Conservation (phyloP, 2,797 vertebrate genomes). For the Danio aesculapii region DNA sequence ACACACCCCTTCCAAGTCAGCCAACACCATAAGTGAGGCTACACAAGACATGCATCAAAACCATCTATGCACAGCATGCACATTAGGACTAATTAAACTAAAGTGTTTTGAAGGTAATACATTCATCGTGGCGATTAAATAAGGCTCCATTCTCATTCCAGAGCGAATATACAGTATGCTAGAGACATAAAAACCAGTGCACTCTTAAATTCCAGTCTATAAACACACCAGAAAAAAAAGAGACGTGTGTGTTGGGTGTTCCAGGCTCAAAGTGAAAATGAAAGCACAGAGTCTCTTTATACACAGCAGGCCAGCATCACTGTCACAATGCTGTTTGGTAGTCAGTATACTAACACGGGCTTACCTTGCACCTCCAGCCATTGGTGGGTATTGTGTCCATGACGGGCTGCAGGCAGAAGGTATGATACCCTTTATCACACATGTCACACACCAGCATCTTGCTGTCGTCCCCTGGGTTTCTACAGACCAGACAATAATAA, state of each 20-base stretch:
- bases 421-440: conserved; percentile 95
- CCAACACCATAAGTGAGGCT: background rate
- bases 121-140: conserved; percentile 10
- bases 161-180: conserved; percentile 16
- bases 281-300: conserved; percentile 5
- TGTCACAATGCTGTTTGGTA: background rate
- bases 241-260: background rate
- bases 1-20: background rate
- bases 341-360: conserved; percentile 23
- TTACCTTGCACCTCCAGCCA: conserved; percentile 94
- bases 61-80: background rate
- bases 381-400: conserved; percentile 86
- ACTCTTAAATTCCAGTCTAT: conserved; percentile 5
- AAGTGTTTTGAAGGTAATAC: background rate
- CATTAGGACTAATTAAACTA: conserved; percentile 10
- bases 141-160: background rate
- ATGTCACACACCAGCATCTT: conserved; percentile 92
- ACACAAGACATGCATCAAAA: background rate
- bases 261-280: background rate
- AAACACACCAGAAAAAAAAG: background rate
- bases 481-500: conserved; percentile 62
- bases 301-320: background rate
- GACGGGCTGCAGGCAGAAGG: conserved; percentile 91
- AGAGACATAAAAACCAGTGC: conserved; percentile 16
- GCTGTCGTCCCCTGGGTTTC: conserved; percentile 87